Conservation (phyloP, 1,140 invertebrate species). For the Ephestia elutella region DNA sequence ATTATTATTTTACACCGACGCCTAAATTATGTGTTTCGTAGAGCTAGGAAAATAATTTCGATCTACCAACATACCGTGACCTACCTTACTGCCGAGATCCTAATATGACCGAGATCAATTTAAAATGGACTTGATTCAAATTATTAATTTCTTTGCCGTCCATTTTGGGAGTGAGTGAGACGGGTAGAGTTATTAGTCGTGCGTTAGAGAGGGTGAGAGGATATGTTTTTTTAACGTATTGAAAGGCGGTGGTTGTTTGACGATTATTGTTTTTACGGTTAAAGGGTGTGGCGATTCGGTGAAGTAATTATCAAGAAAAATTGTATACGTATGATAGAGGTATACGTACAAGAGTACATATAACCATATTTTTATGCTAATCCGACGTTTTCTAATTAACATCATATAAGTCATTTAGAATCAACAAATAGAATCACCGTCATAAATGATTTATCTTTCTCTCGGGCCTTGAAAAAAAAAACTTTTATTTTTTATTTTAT, state of each 20-base stretch:
- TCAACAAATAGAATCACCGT: too few relatives aligned
- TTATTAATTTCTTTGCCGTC: constrained; percentile 20
- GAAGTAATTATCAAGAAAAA: too few relatives aligned
- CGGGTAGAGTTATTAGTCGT: constrained; percentile 15
- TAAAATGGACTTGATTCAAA: constrained; percentile 11
- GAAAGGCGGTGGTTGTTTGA: constrained; percentile 28
- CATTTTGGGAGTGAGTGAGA: constrained; percentile 23
- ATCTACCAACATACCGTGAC: constrained; percentile 3
- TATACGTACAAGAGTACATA: too few relatives aligned
- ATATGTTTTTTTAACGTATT: constrained; percentile 21
- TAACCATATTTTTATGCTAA: too few relatives aligned
- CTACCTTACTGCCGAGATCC: not conserved
- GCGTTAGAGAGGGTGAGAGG: constrained; percentile 17
- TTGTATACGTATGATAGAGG: too few relatives aligned
- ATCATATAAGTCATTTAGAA: too few relatives aligned
- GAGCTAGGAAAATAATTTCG: constrained; percentile 10
- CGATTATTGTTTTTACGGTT: constrained; percentile 24
- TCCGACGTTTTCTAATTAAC: too few relatives aligned
- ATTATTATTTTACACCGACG: constrained; percentile 22
- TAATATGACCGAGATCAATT: not conserved
- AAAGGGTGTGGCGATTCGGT: constrained; percentile 9
- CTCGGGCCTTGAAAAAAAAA: too few relatives aligned
- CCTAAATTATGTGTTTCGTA: constrained; percentile 21
- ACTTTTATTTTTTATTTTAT: too few relatives aligned
- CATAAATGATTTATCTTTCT: too few relatives aligned